Conservation (phyloP, 2,797 vertebrate species). For the Leptoclinus maculatus region DNA sequence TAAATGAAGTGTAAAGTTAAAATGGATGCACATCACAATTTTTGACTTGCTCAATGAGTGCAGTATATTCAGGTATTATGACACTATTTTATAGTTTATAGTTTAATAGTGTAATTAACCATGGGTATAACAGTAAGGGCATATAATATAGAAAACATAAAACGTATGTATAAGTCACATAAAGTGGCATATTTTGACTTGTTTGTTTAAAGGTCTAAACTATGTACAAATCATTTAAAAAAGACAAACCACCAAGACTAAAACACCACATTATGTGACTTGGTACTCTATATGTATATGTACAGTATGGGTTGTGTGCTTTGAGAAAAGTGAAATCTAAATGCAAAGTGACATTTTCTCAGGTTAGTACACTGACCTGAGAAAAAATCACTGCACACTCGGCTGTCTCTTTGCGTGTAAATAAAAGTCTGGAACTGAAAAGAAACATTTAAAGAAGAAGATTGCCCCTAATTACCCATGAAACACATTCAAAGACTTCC, state of each 20-base stretch:
- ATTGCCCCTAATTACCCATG: neutral
- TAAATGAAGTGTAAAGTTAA: neutral
- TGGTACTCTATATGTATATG: neutral
- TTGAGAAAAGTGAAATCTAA: constrained; percentile 20
- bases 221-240: neutral
- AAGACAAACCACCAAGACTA: neutral
- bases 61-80: neutral
- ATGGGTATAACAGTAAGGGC: too few species aligned
- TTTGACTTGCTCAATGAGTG: neutral
- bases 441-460: neutral
- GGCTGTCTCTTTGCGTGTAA: neutral
- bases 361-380: constrained; percentile 12
- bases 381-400: constrained; percentile 23
- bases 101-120: too few species aligned
- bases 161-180: neutral
- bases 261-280: neutral
- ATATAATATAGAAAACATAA: neutral
- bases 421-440: neutral
- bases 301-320: neutral
- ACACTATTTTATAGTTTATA: neutral
- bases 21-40: neutral
- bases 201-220: neutral
- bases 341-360: constrained; percentile 32
- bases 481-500: neutral
- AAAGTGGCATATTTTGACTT: neutral